phyloP scores from a whole-genome alignment of 2,888 invertebrate species.

The Creontiades dilutus region DNA sequence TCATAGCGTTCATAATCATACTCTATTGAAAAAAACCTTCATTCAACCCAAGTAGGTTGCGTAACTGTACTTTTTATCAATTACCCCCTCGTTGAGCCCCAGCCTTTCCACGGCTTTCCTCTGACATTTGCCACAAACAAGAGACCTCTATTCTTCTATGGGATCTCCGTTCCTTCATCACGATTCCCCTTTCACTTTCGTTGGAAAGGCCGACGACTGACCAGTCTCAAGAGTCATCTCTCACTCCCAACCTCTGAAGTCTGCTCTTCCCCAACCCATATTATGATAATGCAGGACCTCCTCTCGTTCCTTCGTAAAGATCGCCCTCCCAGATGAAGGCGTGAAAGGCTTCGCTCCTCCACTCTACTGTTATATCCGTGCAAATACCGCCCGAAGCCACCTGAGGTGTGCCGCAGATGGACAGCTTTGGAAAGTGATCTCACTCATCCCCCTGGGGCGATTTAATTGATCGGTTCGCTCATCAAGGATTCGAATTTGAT shows the following conservation, averaged over 20 bases:
- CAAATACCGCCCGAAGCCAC: background rate
- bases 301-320: background rate
- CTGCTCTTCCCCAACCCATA: background rate
- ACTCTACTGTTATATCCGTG: background rate
- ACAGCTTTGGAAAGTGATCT: conserved; percentile 3
- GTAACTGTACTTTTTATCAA: too few relatives aligned
- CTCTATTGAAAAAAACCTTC: too few relatives aligned
- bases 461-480: conserved; percentile 3
- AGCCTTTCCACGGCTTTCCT: background rate
- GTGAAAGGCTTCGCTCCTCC: background rate
- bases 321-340: background rate
- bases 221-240: background rate
- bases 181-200: background rate
- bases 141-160: background rate
- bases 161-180: background rate
- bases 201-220: background rate
- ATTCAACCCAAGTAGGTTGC: background rate
- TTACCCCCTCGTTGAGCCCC: background rate
- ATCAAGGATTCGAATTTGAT: conserved; percentile 1
- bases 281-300: background rate
- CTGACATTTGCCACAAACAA: conserved; percentile 4
- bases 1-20: too few relatives aligned
- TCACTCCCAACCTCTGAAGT: background rate
- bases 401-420: conserved; percentile 28
- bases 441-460: background rate